These are phyloP conservation scores for Drosophila pandora DNA, from an alignment of 1,140 invertebrate species.

Conservation along the genomic window DNA sequence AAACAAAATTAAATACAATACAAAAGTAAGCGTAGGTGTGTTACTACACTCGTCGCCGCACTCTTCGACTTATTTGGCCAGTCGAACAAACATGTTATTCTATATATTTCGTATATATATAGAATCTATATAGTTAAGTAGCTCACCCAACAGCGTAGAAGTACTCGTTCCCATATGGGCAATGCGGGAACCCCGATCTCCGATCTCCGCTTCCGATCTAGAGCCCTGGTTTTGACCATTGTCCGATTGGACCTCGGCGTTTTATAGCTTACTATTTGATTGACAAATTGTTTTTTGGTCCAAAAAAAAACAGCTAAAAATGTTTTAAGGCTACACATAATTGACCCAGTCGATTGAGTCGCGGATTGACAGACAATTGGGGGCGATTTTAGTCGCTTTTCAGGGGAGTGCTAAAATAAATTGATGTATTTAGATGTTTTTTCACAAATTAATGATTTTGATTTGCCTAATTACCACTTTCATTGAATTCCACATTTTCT, in stretches of 20 bases:
- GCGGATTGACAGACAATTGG: constrained; percentile 52
- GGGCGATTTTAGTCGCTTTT: constrained; percentile 24
- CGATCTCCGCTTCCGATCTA: not conserved
- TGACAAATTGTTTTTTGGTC: constrained; percentile 62
- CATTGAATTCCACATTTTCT: not conserved
- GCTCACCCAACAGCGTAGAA: constrained; percentile 28
- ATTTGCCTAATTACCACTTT: constrained; percentile 3
- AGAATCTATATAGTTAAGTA: constrained; percentile 45
- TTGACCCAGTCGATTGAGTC: constrained; percentile 28
- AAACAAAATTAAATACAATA: constrained; percentile 58
- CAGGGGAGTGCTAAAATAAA: constrained; percentile 17
- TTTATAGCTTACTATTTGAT: constrained; percentile 50
- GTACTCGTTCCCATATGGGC: constrained; percentile 21
- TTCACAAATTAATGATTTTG: constrained; percentile 9
- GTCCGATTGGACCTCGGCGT: constrained; percentile 16
- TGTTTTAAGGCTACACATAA: constrained; percentile 64
- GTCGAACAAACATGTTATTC: constrained; percentile 58
- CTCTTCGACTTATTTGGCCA: constrained; percentile 64
- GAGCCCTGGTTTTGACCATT: constrained; percentile 10
- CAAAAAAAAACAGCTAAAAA: constrained; percentile 45
- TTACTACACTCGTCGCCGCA: constrained; percentile 54
- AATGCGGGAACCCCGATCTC: not conserved
- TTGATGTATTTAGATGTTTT: constrained; percentile 1
- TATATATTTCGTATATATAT: constrained; percentile 19
- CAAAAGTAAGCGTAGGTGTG: constrained; percentile 60